Percentiles rank a stretch among this genome's conserved stretches.
phyloP scores from a whole-genome alignment of 2,888 invertebrate genomes.

The Amphimallon solstitiale region DNA sequence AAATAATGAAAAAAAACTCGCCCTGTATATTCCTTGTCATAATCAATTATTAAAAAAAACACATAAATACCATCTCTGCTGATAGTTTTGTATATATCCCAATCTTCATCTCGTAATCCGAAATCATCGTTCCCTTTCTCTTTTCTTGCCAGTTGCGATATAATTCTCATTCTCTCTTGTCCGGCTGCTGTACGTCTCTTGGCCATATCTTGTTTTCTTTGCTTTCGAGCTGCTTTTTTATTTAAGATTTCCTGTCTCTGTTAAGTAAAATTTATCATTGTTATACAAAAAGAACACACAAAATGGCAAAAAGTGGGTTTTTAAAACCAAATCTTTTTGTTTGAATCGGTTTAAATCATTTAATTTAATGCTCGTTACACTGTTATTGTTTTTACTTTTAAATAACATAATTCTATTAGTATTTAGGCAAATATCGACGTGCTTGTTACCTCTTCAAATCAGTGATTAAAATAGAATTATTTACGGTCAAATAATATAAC shows the following conservation, averaged over 20 bases:
- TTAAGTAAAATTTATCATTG: conserved; percentile 36
- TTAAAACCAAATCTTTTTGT: too few relatives aligned
- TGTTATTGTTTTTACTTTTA: too few relatives aligned
- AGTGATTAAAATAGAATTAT: too few relatives aligned
- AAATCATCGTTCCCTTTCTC: conserved; percentile 89
- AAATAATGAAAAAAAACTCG: too few relatives aligned
- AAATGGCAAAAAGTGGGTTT: too few relatives aligned
- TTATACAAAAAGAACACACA: too few relatives aligned
- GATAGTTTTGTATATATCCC: conserved; percentile 96
- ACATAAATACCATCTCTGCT: conserved; percentile 67
- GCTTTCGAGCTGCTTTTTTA: conserved; percentile 78
- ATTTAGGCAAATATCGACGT: too few relatives aligned
- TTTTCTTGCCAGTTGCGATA: conserved; percentile 86
- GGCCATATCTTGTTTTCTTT: conserved; percentile 88
- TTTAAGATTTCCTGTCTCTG: conserved; percentile 77
- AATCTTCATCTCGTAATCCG: conserved; percentile 93
- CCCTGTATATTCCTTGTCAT: background rate
- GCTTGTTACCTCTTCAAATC: too few relatives aligned
- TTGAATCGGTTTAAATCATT: too few relatives aligned
- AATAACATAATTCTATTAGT: too few relatives aligned
- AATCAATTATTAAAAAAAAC: background rate
- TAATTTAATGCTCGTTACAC: too few relatives aligned
- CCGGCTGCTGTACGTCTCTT: conserved; percentile 90
- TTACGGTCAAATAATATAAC: too few relatives aligned
- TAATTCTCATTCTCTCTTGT: conserved; percentile 94